These are phyloP conservation scores for Puma concolor DNA, from an alignment of 2,113 vertebrate genomes.

Conservation along the genomic window DNA sequence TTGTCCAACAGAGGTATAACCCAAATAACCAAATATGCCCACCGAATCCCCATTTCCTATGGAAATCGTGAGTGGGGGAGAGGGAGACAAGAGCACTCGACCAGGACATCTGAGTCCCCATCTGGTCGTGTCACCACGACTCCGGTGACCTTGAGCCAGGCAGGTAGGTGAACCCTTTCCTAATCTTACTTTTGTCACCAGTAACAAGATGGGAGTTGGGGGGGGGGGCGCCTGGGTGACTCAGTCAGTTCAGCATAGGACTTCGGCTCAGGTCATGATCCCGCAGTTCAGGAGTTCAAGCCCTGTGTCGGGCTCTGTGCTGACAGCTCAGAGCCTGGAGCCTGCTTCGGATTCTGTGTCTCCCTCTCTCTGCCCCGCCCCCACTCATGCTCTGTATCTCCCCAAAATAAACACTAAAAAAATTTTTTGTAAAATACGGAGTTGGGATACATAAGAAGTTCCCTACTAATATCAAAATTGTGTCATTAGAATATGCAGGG, in stretches of 20 bases:
- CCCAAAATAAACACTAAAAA: no score
- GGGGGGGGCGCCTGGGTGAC: no score
- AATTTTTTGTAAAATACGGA: background rate
- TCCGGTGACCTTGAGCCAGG: background rate
- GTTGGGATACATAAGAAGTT: background rate
- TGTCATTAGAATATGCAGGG: background rate
- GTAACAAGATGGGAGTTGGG: background rate
- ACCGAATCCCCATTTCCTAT: background rate
- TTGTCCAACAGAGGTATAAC: background rate
- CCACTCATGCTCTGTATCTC: no score
- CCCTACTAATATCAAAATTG: slow-evolving; percentile 26
- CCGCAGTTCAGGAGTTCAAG: no score
- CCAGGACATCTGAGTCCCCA: background rate
- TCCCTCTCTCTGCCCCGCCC: no score
- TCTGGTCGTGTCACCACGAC: background rate
- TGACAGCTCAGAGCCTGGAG: no score
- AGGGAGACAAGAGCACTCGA: rapidly evolving
- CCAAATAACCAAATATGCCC: background rate
- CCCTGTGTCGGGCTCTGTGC: no score
- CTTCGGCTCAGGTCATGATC: no score
- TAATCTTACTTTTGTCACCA: background rate
- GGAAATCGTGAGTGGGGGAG: background rate
- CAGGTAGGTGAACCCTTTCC: background rate
- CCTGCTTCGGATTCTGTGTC: no score
- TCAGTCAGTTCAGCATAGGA: no score